Evolutionary conservation across 2,888 invertebrate species (phyloP).

Genomic region (Loripinus fragilis): DNA sequence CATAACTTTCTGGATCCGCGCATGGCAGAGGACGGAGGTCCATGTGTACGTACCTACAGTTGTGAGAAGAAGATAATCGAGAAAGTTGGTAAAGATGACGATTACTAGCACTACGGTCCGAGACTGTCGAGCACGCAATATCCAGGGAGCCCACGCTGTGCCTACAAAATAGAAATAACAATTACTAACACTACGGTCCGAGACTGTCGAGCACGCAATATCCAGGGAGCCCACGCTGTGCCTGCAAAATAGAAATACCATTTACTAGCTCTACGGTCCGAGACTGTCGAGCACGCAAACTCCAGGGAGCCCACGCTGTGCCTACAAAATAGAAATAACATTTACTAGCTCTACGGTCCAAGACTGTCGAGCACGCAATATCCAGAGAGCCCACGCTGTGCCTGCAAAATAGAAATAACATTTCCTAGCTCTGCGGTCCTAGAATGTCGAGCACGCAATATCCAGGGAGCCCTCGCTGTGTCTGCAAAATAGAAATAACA

Average conservation of each 20-base stretch:
- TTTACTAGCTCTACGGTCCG: conserved; percentile 64
- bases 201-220: conserved; percentile 25
- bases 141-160: conserved; percentile 5
- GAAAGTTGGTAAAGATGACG: conserved; percentile 81
- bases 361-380: conserved; percentile 25
- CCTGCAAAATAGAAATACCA: conserved; percentile 43
- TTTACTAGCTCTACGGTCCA: conserved; percentile 64
- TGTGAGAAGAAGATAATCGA: conserved; percentile 93
- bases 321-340: conserved; percentile 69
- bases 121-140: conserved; percentile 25
- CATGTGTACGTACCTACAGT: conserved; percentile 92
- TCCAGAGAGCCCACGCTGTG: conserved; percentile 1
- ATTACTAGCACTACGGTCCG: conserved; percentile 64
- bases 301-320: conserved; percentile 5
- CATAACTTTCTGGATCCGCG: too few species aligned
- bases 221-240: conserved; percentile 5
- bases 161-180: conserved; percentile 69
- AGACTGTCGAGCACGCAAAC: conserved; percentile 25
- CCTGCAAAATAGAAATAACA: conserved; percentile 69
- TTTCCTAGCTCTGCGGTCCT: conserved; percentile 64
- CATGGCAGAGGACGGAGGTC: too few species aligned
- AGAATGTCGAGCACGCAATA: conserved; percentile 24
- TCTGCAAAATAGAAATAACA: too few species aligned
- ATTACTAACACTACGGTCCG: conserved; percentile 64
- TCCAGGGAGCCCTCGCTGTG: conserved; percentile 1